phyloP scores from a whole-genome alignment of 2,113 vertebrate species.

The Scortum barcoo region DNA sequence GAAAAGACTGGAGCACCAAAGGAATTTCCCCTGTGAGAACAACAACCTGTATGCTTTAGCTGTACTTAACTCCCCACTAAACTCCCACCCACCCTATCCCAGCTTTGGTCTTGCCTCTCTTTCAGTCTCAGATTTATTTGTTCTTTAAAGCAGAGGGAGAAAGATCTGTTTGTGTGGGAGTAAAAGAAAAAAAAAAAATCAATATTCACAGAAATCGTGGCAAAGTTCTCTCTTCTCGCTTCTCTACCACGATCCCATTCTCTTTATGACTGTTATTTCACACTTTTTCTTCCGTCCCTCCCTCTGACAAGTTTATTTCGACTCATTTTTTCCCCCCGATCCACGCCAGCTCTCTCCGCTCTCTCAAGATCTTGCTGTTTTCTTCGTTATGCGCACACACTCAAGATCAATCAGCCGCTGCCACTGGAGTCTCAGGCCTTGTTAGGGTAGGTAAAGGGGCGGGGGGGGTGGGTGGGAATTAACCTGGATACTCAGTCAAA shows the following conservation, averaged over 20 bases:
- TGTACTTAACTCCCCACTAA: constrained; percentile 45
- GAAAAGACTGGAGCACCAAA: constrained; percentile 77
- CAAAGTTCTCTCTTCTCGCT: constrained; percentile 2
- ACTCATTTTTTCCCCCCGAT: not conserved
- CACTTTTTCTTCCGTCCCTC: constrained; percentile 5
- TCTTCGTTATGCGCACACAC: not conserved
- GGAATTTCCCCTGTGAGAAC: constrained; percentile 80
- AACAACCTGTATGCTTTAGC: constrained; percentile 78
- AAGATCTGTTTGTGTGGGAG: constrained; percentile 50
- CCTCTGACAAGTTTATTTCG: constrained; percentile 17
- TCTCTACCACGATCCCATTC: not conserved
- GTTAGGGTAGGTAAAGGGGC: no score
- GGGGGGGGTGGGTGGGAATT: constrained; percentile 45
- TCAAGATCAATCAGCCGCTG: constrained; percentile 19
- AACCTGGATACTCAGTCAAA: constrained; percentile 27
- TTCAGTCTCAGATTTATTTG: constrained; percentile 74
- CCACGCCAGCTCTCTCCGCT: constrained; percentile 10
- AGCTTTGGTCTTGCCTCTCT: constrained; percentile 40
- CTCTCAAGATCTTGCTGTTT: not conserved
- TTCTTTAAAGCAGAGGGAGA: constrained; percentile 59
- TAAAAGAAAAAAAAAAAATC: constrained; percentile 16
- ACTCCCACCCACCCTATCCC: constrained; percentile 2
- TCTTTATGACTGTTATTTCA: constrained; percentile 16
- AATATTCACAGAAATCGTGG: constrained; percentile 48
- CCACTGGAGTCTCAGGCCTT: not conserved